Base-by-base conservation (phyloP, 2,888 invertebrate species). In the Agrochola circellaris region DNA sequence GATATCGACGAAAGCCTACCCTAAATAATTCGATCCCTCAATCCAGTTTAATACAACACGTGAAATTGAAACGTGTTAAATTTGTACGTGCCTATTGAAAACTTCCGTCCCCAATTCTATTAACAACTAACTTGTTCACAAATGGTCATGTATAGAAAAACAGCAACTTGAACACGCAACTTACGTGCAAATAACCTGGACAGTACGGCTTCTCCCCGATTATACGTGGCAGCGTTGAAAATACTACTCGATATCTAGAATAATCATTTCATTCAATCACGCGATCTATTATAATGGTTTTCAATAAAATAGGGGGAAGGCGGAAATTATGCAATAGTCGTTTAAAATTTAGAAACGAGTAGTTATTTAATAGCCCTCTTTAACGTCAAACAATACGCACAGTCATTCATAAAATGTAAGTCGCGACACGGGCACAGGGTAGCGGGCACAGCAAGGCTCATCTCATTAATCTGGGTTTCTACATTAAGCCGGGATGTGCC, bases 391-490 rank as follows among this genome's bases (percentile, higher is more conserved):
- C 81, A 79, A 89, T 87, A 86, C 87, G 85, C 73, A 85, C 86
- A 89, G 86, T 89, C 87, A 90, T 90, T 91, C 87, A 89, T 88
- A 90, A 88, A 88, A 77, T 74, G 79, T 86, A 89, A 90, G 89
- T 88, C 89, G 87, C 89, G 65, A 81, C 71, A 84, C 69, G 72
- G 79, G 81, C 86, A 82, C 77, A 84, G 82, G 87, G 86, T 84
- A 87, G 85, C 86, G 84, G 86, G 81, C 83, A 87, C 88, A 90
- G 91, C 89, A 86, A 91, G 92, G 92, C 93, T 93, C 94, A 93
- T 93, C 94, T 92, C 94, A 95, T 95, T 96, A 96, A 96, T 96
- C 96, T 94, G 94, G 95, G 96, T 92, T 93, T 94, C 93, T 86
- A 91, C 92, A 93, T 93, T 95, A 96, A 96, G 95, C 96, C 92